A percentile compares a stretch with the other conserved stretches of the same genome.
phyloP scores from a whole-genome alignment of 1,140 invertebrate genomes.

The Halesus radiatus region DNA sequence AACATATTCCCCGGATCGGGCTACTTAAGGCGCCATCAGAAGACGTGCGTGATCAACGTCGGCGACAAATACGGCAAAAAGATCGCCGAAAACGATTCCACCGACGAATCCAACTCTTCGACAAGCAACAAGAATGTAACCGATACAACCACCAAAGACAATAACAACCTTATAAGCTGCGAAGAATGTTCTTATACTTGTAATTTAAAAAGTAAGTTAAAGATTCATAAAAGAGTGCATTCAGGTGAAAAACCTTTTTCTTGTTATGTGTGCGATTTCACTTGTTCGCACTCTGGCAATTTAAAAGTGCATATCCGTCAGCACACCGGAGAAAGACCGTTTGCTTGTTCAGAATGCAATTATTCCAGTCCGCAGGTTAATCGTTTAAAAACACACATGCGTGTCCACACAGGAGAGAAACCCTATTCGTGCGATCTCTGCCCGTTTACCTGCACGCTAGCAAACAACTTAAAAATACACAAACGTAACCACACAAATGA shows the following conservation, averaged over 20 bases:
- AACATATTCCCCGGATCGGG: background rate
- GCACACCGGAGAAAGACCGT: constrained; percentile 48
- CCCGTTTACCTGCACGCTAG: constrained; percentile 6
- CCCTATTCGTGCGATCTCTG: constrained; percentile 32
- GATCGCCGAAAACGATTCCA: too few relatives aligned
- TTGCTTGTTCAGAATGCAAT: constrained; percentile 31
- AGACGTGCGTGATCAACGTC: background rate
- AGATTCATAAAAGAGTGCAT: constrained; percentile 46
- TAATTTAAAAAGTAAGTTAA: constrained; percentile 24
- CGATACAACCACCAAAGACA: background rate
- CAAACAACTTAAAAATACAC: constrained; percentile 34
- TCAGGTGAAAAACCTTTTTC: constrained; percentile 42
- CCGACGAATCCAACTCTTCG: too few relatives aligned
- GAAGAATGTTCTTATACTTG: constrained; percentile 14
- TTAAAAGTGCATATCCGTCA: constrained; percentile 45
- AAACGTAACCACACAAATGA: constrained; percentile 26
- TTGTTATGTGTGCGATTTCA: constrained; percentile 45
- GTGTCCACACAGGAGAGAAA: constrained; percentile 35
- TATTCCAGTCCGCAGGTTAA: constrained; percentile 35
- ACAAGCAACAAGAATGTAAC: background rate
- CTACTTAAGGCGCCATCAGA: background rate
- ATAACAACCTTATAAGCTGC: background rate
- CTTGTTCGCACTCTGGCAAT: constrained; percentile 24
- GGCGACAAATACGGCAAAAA: too few relatives aligned
- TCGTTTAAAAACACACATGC: constrained; percentile 20